phyloP scores from a whole-genome alignment of 2,113 vertebrate genomes.

The Hiodon tergisus region DNA sequence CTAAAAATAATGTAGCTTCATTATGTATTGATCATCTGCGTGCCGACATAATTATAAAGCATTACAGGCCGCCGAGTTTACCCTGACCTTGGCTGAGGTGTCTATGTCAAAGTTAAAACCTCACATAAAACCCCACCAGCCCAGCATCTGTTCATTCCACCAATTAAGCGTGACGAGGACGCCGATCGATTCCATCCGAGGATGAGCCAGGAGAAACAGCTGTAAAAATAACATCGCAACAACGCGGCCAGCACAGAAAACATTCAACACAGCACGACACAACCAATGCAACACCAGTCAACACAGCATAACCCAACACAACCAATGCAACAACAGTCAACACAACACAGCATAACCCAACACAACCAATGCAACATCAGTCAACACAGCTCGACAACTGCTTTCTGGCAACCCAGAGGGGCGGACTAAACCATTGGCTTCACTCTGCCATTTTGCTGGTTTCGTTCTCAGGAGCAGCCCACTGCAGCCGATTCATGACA shows the following conservation, averaged over 20 bases:
- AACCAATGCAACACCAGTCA: not conserved
- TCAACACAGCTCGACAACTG: not conserved
- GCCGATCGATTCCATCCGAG: too few species aligned
- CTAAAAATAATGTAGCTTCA: slow-evolving; percentile 35
- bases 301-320: not conserved
- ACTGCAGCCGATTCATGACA: too few species aligned
- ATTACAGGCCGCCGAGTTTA: slow-evolving; percentile 33
- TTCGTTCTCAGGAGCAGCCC: too few species aligned
- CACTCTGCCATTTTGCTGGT: too few species aligned
- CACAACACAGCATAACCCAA: not conserved
- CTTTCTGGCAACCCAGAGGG: too few species aligned
- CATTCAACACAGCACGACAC: not conserved
- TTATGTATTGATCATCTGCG: slow-evolving; percentile 47
- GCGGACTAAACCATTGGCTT: too few species aligned
- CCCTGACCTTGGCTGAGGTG: not conserved
- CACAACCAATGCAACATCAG: not conserved
- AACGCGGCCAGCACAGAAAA: not conserved
- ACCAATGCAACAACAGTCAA: not conserved
- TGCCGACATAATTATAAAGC: slow-evolving; percentile 43
- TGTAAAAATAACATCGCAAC: not conserved
- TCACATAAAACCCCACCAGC: not conserved
- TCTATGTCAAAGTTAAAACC: not conserved
- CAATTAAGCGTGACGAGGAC: not conserved
- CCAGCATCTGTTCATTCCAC: not conserved
- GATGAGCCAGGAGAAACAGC: not conserved